Conservation (phyloP, 2,113 vertebrate genomes). For the Symphodus melops region DNA sequence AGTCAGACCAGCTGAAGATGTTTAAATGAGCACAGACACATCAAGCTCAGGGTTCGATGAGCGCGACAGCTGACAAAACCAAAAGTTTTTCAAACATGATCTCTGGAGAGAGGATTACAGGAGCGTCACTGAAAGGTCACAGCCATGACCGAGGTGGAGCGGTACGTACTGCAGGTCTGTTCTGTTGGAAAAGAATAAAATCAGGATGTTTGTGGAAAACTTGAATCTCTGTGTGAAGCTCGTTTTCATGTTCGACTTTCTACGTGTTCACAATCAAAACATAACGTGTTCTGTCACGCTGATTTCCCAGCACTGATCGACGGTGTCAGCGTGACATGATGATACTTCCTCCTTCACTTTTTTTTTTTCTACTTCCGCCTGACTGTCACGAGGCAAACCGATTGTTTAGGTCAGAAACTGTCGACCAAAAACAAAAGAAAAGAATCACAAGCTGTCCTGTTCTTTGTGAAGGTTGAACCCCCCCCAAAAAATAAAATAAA, state of each 20-base stretch:
- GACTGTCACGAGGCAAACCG: background rate
- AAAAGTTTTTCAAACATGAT: background rate
- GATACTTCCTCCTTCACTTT: constrained; percentile 37
- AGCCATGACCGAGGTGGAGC: too few species aligned
- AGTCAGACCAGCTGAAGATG: constrained; percentile 26
- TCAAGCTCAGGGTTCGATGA: background rate
- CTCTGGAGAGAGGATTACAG: background rate
- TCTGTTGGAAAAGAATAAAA: too few species aligned
- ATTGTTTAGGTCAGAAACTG: background rate
- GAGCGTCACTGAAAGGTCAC: too few species aligned
- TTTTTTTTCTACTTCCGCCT: constrained; percentile 41
- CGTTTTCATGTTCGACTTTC: too few species aligned
- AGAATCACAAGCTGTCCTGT: background rate
- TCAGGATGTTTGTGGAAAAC: too few species aligned
- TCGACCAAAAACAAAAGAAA: background rate
- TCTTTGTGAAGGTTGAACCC: background rate
- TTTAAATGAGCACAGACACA: constrained; percentile 36
- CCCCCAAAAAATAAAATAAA: too few species aligned
- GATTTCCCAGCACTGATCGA: constrained; percentile 8
- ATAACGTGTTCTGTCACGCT: constrained; percentile 12
- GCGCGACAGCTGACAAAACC: too few species aligned
- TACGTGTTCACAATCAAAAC: too few species aligned
- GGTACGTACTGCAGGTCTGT: too few species aligned
- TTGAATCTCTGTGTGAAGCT: too few species aligned
- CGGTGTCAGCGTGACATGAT: constrained; percentile 12